Conservation (phyloP, 2,113 vertebrate genomes). For the Nothobranchius kuhntae region DNA sequence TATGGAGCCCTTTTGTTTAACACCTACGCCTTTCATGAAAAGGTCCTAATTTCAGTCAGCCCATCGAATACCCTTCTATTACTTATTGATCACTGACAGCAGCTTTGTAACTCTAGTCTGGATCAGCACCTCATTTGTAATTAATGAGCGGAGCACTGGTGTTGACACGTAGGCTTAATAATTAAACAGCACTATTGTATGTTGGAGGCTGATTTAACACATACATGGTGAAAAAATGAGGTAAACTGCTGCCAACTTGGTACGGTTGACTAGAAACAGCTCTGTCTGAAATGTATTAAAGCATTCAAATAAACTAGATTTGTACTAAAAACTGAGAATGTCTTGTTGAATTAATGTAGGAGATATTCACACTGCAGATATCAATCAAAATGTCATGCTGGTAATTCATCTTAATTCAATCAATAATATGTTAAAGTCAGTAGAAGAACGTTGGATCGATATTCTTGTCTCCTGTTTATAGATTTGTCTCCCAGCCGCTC, state of each 20-base stretch:
- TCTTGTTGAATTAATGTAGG: neutral
- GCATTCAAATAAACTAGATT: neutral
- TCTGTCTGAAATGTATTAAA: neutral
- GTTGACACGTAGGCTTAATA: conserved; percentile 54
- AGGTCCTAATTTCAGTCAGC: conserved; percentile 34
- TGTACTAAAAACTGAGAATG: neutral
- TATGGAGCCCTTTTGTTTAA: neutral
- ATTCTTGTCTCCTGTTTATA: conserved; percentile 23
- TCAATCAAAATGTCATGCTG: conserved; percentile 22
- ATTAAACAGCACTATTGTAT: conserved; percentile 55
- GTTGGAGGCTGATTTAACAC: conserved; percentile 45
- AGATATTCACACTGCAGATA: conserved; percentile 5
- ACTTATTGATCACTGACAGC: conserved; percentile 49
- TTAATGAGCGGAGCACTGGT: conserved; percentile 43
- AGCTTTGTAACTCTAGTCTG: conserved; percentile 5
- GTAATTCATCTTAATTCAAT: conserved; percentile 42
- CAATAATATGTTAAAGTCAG: conserved; percentile 34
- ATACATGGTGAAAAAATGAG: conserved; percentile 4
- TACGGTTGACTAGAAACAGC: neutral
- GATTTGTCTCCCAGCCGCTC: conserved; percentile 31
- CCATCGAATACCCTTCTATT: conserved; percentile 37
- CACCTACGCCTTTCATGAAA: neutral
- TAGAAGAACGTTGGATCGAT: conserved; percentile 39
- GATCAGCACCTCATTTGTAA: conserved; percentile 45
- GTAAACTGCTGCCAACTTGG: conserved; percentile 13